Percentiles rank a stretch among this genome's conserved stretches.
These are phyloP conservation scores for Steatornis caripensis DNA, from an alignment of 2,113 vertebrate species.

Conservation along the genomic window DNA sequence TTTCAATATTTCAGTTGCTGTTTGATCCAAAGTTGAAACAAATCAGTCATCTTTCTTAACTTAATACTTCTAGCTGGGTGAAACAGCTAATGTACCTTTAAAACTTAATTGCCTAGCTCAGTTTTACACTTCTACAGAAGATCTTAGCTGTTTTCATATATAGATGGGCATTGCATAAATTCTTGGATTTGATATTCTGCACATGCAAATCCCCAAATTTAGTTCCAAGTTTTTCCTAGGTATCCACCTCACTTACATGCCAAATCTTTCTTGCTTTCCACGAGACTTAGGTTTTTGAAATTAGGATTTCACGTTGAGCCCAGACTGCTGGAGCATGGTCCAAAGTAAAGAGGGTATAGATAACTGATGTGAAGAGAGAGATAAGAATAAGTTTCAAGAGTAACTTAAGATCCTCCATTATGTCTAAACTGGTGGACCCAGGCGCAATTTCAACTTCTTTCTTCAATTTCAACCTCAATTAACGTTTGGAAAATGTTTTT, in stretches of 20 bases:
- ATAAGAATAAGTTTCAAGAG: neutral
- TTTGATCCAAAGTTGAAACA: neutral
- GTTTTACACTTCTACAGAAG: neutral
- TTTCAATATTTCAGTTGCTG: neutral
- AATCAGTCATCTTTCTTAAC: neutral
- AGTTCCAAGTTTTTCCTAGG: neutral
- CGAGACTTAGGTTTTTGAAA: neutral
- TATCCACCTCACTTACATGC: neutral
- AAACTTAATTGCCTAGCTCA: neutral
- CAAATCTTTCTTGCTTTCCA: neutral
- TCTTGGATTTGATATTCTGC: neutral
- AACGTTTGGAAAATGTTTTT: neutral
- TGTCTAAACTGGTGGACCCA: neutral
- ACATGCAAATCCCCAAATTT: neutral
- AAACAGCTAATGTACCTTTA: neutral
- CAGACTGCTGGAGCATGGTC: neutral
- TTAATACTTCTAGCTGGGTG: neutral
- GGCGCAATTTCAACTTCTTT: neutral
- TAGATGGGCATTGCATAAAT: neutral
- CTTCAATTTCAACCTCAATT: neutral
- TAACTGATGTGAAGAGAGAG: neutral
- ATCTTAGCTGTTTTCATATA: neutral
- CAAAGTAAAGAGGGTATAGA: neutral
- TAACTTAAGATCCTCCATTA: neutral
- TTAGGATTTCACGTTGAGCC: neutral